Percentiles rank a stretch among this genome's conserved stretches.
phyloP scores from a whole-genome alignment of 2,113 vertebrate genomes.

The Myotis yumanensis region DNA sequence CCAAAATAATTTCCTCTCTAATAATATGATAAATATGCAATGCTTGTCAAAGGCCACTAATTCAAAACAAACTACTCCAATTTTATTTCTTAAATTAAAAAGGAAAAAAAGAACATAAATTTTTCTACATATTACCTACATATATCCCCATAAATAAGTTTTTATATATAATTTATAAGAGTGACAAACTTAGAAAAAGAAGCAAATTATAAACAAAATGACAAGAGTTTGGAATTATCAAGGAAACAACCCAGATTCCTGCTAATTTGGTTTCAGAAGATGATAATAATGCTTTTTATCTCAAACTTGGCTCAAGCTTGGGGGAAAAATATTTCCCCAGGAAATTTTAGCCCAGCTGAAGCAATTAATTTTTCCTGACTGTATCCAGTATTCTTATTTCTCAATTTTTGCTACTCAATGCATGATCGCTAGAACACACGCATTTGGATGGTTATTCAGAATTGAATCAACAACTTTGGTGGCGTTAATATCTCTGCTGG shows the following conservation, averaged over 20 bases:
- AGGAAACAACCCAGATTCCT: constrained; percentile 44
- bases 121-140: constrained; percentile 10
- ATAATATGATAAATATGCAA: background rate
- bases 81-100: constrained; percentile 36
- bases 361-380: constrained; percentile 30
- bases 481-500: constrained; percentile 20
- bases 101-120: background rate
- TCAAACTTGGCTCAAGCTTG: constrained; percentile 57
- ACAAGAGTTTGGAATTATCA: constrained; percentile 24
- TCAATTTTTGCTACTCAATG: background rate
- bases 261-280: constrained; percentile 60
- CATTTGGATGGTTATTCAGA: background rate
- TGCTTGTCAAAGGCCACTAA: background rate
- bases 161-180: constrained; percentile 34
- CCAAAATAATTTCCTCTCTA: constrained; percentile 40
- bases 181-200: constrained; percentile 39
- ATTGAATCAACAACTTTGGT: constrained; percentile 49
- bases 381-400: background rate
- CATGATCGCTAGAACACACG: background rate
- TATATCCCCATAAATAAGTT: background rate
- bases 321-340: constrained; percentile 61
- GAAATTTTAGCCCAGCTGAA: constrained; percentile 57
- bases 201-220: constrained; percentile 38
- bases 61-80: background rate
- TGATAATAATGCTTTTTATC: constrained; percentile 48